Base-by-base conservation (phyloP, 2,113 vertebrate genomes). In the Pseudois nayaur region DNA sequence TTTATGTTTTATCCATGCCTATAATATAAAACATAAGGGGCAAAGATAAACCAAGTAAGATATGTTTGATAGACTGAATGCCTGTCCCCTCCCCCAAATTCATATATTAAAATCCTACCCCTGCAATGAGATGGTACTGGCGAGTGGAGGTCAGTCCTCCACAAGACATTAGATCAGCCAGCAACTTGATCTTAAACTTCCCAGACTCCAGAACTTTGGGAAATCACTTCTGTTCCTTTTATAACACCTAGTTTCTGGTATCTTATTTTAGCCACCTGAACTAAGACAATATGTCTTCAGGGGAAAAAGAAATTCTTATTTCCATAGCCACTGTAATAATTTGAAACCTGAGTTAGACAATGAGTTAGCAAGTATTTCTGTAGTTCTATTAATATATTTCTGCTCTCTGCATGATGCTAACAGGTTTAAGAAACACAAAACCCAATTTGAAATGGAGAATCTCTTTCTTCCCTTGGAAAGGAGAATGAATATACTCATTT, bases 341-440 rank as follows among this genome's bases (percentile, higher is more conserved):
- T 55, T 83, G 21, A 95, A 89, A 94, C 43, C 31, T 19, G 33
- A 95, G 21, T 89, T 90, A 81, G 33, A 57, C 52, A 54, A 48
- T 57, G 76, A 83, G 29, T n/a, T 23, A 62, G 7, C 36, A 93
- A 79, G 33, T 74, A 89, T 60, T 93, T 89, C 86, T 60, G 64
- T 50, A 67, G 71, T 48, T 91, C n/a, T 93, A 78, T 82, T 82
- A 96, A 95, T 54, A 67, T 76, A 96, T 83, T 82, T 95, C 74
- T 97, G 52, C 6, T 19, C 29, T 48, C 43, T 67, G 50, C 17
- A 54, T 60, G 79, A 94, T 55, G 15, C 25, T 88, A 76, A 97
- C 25, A 82, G 54, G 25, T 86, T 93, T 93, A 89, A 93, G 89
- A 91, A 97, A 94, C 23, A 95, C 16, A 86, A 91, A 87, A 93